A percentile compares a stretch with the other conserved stretches of the same genome.
These are phyloP conservation scores for Orius laevigatus DNA, from an alignment of 1,140 invertebrate species.

Conservation along the genomic window DNA sequence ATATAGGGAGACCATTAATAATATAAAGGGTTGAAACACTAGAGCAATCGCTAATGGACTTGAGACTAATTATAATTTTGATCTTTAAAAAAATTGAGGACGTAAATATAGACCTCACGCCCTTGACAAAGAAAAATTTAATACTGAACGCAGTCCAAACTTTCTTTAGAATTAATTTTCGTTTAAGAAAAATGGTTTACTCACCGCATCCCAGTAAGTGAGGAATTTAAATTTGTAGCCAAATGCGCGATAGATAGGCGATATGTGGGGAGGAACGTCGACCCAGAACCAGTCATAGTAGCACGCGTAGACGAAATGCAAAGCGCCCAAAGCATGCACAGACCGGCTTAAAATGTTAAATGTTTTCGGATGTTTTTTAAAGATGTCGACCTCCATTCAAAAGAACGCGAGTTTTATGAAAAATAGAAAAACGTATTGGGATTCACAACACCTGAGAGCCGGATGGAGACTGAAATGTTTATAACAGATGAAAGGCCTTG, in stretches of 20 bases:
- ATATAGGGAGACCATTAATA: too few species aligned
- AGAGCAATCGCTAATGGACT: neutral
- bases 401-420: too few species aligned
- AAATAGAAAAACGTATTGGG: neutral
- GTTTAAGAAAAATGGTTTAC: constrained; percentile 24
- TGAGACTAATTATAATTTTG: neutral
- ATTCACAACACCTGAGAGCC: neutral
- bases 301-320: constrained; percentile 51
- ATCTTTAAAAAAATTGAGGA: neutral
- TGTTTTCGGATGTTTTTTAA: neutral
- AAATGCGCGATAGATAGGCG: constrained; percentile 27
- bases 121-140: neutral
- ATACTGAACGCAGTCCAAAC: neutral
- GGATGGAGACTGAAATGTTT: neutral
- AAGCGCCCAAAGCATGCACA: constrained; percentile 43
- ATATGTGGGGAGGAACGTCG: constrained; percentile 36
- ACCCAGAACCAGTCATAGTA: constrained; percentile 58
- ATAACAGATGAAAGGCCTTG: neutral
- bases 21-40: neutral
- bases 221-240: constrained; percentile 77
- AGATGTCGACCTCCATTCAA: constrained; percentile 7
- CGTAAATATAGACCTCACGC: neutral
- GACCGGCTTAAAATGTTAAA: constrained; percentile 6
- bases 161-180: neutral
- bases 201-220: constrained; percentile 70